Conservation (phyloP, 2,113 vertebrate genomes). For the Phasianus colchicus region DNA sequence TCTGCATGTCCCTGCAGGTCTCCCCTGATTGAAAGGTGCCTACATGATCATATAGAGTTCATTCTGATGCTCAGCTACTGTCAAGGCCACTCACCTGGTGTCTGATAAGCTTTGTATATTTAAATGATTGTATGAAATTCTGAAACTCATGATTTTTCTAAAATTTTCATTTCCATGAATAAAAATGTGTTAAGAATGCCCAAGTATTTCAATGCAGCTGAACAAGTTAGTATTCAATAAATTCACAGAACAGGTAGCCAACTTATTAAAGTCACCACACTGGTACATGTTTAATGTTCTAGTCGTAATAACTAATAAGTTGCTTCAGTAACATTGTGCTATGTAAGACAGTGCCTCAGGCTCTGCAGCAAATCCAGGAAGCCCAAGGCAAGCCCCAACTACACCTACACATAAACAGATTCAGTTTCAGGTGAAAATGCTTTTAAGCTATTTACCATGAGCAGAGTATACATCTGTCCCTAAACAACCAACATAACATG, state of each 20-base stretch:
- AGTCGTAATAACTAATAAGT: conserved; percentile 28
- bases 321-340: conserved; percentile 28
- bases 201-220: neutral
- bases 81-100: neutral
- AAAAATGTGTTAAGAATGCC: neutral
- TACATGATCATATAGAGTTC: neutral
- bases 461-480: conserved; percentile 41
- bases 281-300: conserved; percentile 19
- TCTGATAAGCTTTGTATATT: neutral
- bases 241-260: neutral
- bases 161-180: conserved; percentile 3
- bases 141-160: neutral
- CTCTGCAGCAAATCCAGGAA: conserved; percentile 50
- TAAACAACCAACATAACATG: conserved; percentile 36
- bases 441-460: conserved; percentile 70
- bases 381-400: conserved; percentile 36
- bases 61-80: neutral
- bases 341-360: conserved; percentile 61
- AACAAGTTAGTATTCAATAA: neutral
- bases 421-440: conserved; percentile 61
- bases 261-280: conserved; percentile 36
- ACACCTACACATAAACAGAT: conserved; percentile 27
- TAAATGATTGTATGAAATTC: neutral
- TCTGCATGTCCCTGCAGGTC: neutral
- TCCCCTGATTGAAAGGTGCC: neutral